Conservation (phyloP, 2,113 vertebrate species). For the Turdus rufiventris region DNA sequence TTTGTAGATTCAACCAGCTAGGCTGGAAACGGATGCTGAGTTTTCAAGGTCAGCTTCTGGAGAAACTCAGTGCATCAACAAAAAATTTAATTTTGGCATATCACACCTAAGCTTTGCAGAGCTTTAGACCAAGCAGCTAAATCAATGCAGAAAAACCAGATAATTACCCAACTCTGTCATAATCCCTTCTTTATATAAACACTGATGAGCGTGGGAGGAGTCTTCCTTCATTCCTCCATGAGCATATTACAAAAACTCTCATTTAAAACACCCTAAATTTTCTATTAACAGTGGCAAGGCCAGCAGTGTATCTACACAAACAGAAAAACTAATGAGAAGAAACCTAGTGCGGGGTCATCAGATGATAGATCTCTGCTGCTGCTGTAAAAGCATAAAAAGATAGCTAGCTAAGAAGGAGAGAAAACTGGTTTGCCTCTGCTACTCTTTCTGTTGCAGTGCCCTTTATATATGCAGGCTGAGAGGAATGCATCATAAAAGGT, state of each 20-base stretch:
- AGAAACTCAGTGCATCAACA: background rate
- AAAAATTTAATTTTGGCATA: background rate
- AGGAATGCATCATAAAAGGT: slow-evolving; percentile 78
- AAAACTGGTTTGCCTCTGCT: slow-evolving; percentile 60
- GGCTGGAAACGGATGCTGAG: background rate
- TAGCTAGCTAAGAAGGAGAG: slow-evolving; percentile 25
- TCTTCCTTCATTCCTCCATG: background rate
- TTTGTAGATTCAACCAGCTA: background rate
- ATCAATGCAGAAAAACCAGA: background rate
- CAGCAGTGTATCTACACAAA: background rate
- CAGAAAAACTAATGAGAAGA: slow-evolving; percentile 26
- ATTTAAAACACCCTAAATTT: background rate
- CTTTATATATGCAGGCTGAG: slow-evolving; percentile 76
- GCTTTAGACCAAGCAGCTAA: background rate
- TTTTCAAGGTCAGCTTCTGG: background rate
- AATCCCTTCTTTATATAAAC: background rate
- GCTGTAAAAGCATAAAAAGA: slow-evolving; percentile 38
- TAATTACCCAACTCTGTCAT: background rate
- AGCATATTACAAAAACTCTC: background rate
- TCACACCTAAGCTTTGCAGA: background rate
- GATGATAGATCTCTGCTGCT: slow-evolving; percentile 36
- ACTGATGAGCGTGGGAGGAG: background rate
- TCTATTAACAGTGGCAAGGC: background rate
- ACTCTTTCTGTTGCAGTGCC: slow-evolving; percentile 57
- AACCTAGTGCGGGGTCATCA: slow-evolving; percentile 30